A percentile compares a stretch with the other conserved stretches of the same genome.
Evolutionary conservation across 2,797 vertebrate genomes (phyloP).

Genomic region (Oreochromis grahami): DNA sequence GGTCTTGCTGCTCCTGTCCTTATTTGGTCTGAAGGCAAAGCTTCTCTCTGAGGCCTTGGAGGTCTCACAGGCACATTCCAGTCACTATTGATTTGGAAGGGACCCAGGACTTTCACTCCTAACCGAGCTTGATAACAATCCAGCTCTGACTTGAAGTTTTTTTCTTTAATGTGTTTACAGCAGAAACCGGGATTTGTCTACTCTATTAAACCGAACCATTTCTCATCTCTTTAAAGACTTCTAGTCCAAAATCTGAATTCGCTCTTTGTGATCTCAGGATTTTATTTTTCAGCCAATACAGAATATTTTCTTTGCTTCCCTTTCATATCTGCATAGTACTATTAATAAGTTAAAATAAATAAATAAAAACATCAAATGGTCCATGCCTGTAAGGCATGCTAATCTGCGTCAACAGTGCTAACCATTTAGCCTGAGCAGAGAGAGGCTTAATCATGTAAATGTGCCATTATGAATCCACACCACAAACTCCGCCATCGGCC

Average conservation of each 20-base stretch:
- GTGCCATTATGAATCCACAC: neutral
- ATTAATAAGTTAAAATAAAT: neutral
- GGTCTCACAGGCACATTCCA: conserved; percentile 73
- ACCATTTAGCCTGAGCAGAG: neutral
- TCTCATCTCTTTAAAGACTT: neutral
- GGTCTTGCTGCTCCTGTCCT: conserved; percentile 71
- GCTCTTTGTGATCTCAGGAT: neutral
- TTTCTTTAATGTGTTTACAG: neutral
- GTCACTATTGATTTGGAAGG: conserved; percentile 72
- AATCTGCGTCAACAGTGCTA: neutral
- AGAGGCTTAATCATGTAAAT: neutral
- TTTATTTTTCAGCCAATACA: neutral
- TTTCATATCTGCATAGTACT: neutral
- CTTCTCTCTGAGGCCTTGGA: conserved; percentile 65
- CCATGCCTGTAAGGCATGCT: neutral
- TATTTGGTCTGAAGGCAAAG: conserved; percentile 82
- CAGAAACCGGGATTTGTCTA: neutral
- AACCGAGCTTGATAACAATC: neutral
- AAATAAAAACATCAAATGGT: neutral
- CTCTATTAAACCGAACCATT: neutral
- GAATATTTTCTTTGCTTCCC: neutral
- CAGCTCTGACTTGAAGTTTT: neutral
- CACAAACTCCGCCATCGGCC: neutral
- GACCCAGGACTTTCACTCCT: conserved; percentile 49
- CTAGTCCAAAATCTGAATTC: neutral